phyloP scores from a whole-genome alignment of 2,113 vertebrate species.

The Cavia porcellus region DNA sequence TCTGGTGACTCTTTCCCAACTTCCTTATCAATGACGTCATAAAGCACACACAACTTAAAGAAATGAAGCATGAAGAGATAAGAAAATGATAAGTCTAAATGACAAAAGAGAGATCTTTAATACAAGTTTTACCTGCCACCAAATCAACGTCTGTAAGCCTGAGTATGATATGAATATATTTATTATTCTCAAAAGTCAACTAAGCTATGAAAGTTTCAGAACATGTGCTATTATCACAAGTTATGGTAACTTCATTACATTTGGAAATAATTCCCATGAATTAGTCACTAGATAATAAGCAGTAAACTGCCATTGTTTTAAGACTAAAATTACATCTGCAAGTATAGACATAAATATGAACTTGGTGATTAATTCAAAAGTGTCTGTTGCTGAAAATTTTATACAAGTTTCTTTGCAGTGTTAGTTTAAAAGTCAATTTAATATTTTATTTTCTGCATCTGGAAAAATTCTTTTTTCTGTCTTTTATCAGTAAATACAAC shows the following conservation, averaged over 20 bases:
- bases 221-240: neutral
- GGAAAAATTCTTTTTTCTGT: neutral
- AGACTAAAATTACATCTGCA: neutral
- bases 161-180: neutral
- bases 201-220: constrained; percentile 1
- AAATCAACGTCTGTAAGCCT: neutral
- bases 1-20: neutral
- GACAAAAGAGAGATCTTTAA: neutral
- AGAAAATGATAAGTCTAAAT: neutral
- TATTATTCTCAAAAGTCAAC: neutral
- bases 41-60: neutral
- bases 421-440: neutral
- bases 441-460: constrained; percentile 24
- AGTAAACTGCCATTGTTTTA: neutral
- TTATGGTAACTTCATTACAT: neutral
- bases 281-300: neutral
- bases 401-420: neutral
- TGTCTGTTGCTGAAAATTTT: neutral
- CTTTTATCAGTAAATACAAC: neutral
- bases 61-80: neutral
- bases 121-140: neutral
- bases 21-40: neutral
- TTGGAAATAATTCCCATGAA: constrained; percentile 1
- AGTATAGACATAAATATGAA: neutral
- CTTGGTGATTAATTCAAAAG: neutral